Conservation (phyloP, 2,888 invertebrate species). For the Mermis nigrescens region DNA sequence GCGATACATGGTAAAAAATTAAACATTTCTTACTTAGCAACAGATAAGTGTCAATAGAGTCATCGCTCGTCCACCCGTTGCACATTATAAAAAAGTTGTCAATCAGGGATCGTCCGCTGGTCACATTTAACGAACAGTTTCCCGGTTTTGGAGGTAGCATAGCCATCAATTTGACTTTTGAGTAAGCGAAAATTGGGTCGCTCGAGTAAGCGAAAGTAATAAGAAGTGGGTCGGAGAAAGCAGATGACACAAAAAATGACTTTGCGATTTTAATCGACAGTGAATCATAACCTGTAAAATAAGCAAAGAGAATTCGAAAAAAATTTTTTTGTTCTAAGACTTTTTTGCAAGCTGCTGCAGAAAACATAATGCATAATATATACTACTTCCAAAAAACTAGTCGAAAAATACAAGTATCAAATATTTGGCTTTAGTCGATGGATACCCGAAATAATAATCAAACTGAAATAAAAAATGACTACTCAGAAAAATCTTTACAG, state of each 20-base stretch:
- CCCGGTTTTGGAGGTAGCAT: not conserved
- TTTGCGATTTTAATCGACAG: not conserved
- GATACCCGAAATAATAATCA: too few species aligned
- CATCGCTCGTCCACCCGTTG: not conserved
- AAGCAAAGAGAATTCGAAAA: too few species aligned
- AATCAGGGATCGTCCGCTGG: not conserved
- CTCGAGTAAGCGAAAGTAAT: not conserved
- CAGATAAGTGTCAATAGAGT: not conserved
- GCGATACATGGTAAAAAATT: too few species aligned
- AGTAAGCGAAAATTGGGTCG: not conserved
- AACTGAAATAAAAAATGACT: too few species aligned
- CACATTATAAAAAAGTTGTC: not conserved
- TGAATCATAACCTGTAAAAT: too few species aligned
- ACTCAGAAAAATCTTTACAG: too few species aligned
- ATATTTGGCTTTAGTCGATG: too few species aligned
- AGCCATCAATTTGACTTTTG: not conserved
- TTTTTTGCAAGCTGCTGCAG: too few species aligned
- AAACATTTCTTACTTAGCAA: not conserved
- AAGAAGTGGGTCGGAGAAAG: not conserved
- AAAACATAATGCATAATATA: too few species aligned
- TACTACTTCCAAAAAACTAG: too few species aligned
- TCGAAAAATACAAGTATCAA: too few species aligned
- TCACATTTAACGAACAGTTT: not conserved
- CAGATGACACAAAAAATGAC: not conserved
- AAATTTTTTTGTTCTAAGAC: too few species aligned